Conservation (phyloP, 2,888 invertebrate species). For the Melinaea menophilus region DNA sequence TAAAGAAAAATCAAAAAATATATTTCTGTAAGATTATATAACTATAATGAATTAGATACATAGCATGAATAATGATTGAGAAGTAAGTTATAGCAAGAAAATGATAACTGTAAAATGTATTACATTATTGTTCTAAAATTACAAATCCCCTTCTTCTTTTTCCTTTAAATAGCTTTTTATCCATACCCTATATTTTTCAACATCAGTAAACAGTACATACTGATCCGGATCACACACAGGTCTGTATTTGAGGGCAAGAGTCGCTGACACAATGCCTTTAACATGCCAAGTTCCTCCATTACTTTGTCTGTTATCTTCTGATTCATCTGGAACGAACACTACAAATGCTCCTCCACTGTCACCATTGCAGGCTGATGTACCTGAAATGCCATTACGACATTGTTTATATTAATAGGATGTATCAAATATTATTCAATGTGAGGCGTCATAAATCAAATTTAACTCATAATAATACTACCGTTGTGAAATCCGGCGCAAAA, state of each 20-base stretch:
- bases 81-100: no score
- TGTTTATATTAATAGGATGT: neutral
- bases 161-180: slow-evolving; percentile 26
- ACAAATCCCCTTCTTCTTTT: neutral
- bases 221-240: slow-evolving; percentile 58
- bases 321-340: slow-evolving; percentile 17
- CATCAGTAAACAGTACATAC: slow-evolving; percentile 66
- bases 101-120: no score
- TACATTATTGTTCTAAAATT: no score
- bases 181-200: slow-evolving; percentile 45
- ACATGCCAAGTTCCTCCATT: slow-evolving; percentile 44
- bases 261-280: slow-evolving; percentile 47
- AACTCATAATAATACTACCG: slow-evolving; percentile 18
- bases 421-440: neutral
- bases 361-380: slow-evolving; percentile 24
- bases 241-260: slow-evolving; percentile 35
- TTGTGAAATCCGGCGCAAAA: slow-evolving; percentile 36
- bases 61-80: no score
- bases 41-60: no score
- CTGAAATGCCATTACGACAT: slow-evolving; percentile 5
- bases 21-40: no score
- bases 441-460: neutral
- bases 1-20: no score
- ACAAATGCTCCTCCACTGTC: slow-evolving; percentile 22
- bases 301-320: neutral